phyloP scores from a whole-genome alignment of 2,888 invertebrate genomes.

The Caenorhabditis sinica region DNA sequence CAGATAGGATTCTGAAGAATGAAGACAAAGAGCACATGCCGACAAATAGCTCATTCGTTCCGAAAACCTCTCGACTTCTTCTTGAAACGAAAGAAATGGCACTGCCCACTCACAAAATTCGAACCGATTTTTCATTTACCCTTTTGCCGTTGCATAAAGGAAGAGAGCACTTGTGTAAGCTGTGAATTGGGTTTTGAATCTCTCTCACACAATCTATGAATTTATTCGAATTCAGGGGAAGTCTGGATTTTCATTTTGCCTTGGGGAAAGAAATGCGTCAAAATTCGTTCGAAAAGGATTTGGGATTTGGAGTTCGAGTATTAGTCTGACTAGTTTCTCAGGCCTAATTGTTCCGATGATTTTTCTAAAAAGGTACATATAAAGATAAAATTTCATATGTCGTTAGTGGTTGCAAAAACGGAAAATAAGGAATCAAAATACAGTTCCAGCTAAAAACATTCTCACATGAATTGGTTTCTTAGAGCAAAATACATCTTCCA shows the following conservation, averaged over 20 bases:
- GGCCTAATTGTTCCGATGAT: slow-evolving; percentile 11
- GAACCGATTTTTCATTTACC: slow-evolving; percentile 62
- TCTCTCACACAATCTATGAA: slow-evolving; percentile 13
- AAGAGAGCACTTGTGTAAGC: slow-evolving; percentile 50
- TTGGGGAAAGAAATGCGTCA: slow-evolving; percentile 2
- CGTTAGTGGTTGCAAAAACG: not conserved
- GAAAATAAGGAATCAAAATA: too few species aligned
- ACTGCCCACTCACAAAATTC: slow-evolving; percentile 15
- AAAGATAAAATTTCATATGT: not conserved
- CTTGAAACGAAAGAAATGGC: slow-evolving; percentile 27
- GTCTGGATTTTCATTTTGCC: slow-evolving; percentile 20
- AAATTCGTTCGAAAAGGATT: slow-evolving; percentile 11
- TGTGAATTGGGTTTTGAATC: slow-evolving; percentile 34
- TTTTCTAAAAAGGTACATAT: not conserved
- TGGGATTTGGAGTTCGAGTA: slow-evolving; percentile 1
- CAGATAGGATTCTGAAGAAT: slow-evolving; percentile 4
- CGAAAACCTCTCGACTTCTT: not conserved
- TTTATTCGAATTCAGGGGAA: slow-evolving; percentile 18
- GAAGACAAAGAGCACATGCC: slow-evolving; percentile 15
- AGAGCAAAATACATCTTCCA: not conserved
- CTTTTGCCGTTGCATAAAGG: slow-evolving; percentile 54
- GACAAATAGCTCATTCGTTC: slow-evolving; percentile 51
- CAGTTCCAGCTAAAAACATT: not conserved
- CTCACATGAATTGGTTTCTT: not conserved
- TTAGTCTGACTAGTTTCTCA: slow-evolving; percentile 10